Conservation (phyloP, 2,888 invertebrate genomes). For the Lasioglossum marginatum region DNA sequence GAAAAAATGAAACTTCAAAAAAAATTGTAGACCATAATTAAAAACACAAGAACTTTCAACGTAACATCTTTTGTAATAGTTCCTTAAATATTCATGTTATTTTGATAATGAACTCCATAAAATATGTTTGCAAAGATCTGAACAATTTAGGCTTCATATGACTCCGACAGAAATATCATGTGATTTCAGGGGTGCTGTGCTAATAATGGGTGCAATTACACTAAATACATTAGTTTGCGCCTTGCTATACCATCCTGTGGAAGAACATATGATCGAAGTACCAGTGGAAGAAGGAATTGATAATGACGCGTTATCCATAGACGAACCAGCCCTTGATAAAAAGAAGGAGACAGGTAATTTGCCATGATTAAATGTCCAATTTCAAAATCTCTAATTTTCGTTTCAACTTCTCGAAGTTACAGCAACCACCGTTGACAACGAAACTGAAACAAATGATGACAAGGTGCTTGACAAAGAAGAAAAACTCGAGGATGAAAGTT, state of each 20-base stretch:
- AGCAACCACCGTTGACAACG: constrained; percentile 36
- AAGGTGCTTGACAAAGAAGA: constrained; percentile 6
- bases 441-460: constrained; percentile 10
- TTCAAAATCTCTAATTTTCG: neutral
- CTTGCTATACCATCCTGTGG: constrained; percentile 93
- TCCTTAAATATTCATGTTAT: neutral
- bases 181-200: constrained; percentile 89
- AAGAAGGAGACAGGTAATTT: constrained; percentile 36
- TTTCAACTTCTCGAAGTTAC: neutral
- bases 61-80: neutral
- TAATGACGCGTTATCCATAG: constrained; percentile 78
- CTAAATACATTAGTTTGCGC: constrained; percentile 93
- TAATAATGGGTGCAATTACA: constrained; percentile 92
- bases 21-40: too few species aligned
- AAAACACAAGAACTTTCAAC: too few species aligned
- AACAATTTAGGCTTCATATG: neutral
- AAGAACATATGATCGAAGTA: constrained; percentile 90
- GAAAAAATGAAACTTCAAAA: too few species aligned
- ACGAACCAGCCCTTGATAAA: constrained; percentile 66
- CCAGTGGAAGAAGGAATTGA: constrained; percentile 83
- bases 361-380: neutral
- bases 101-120: neutral
- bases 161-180: neutral
- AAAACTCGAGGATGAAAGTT: neutral
- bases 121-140: neutral